Evolutionary conservation across 2,888 invertebrate genomes (phyloP), one percentile per base, ranked within the genome.

Genomic region (Oscheius sp.): DNA sequence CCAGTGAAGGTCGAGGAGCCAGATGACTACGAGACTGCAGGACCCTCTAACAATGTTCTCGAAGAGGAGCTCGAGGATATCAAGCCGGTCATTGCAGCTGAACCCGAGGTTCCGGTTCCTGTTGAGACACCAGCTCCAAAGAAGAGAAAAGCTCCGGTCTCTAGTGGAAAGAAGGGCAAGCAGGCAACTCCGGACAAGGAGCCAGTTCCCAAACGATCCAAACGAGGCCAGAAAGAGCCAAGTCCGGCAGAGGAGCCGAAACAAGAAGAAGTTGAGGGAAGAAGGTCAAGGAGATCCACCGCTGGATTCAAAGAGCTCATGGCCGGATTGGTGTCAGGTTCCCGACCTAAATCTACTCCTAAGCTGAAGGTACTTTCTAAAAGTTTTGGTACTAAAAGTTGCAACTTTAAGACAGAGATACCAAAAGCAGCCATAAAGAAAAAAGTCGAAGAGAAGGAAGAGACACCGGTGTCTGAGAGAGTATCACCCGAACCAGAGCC

Each of bases 231-330:
- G 11, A 29, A 53, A 11, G 53, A 53, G 10, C 11, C 53, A 3
- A 53, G 7, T 53, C 53, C 53, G 13, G 42, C 0, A 5, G 42
- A 42, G 7, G 42, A 42, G 42, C 3, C 3, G 7, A 42, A 42
- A 7, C 53, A 53, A 53, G 53, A 53, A 4, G 53, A 53, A 53
- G 53, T 13, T 4, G 53, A 53, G 10, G 53, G 11, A 53, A 13
- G 53, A 48, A 11, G 21, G 13, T 29, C 29, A 29, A 47, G 63
- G 5, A 47, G 63, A 11, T 63, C 63, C 10, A 48, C 50, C 1
- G 63, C 29, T 21, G 63, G 63, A 48, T 63, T 63, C 29, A 63
- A 63, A 33, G 63, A 63, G 29, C 48, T 63, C 50, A 63, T 63
- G 63, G 63, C 63, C 29, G n/a, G 37, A 35, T 10, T 60, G 10